Evolutionary conservation across 2,888 invertebrate species (phyloP).

Genomic region (Leucophenga maculata): DNA sequence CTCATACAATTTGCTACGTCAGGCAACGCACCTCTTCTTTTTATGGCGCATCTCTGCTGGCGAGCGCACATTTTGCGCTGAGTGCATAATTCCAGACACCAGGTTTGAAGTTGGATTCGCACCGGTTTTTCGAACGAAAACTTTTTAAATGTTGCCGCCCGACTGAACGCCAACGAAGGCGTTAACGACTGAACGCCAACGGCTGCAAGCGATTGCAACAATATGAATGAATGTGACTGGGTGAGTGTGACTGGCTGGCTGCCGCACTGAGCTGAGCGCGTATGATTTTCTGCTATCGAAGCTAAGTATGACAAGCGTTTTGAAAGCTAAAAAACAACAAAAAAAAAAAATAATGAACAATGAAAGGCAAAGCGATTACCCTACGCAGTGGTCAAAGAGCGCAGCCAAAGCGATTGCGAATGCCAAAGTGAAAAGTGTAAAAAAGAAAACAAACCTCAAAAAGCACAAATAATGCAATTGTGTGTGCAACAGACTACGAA

Average conservation of each 20-base stretch:
- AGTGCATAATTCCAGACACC: constrained; percentile 65
- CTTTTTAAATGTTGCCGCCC: background rate
- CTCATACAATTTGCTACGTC: too few relatives aligned
- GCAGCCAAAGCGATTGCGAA: background rate
- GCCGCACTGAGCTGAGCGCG: background rate
- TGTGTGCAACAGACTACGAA: too few relatives aligned
- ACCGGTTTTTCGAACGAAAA: constrained; percentile 10
- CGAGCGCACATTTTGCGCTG: constrained; percentile 63
- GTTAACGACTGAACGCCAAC: too few relatives aligned
- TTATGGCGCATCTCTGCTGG: constrained; percentile 70
- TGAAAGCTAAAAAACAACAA: background rate
- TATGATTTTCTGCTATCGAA: too few relatives aligned
- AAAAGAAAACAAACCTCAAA: background rate
- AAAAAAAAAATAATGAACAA: background rate
- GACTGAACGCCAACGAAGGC: too few relatives aligned
- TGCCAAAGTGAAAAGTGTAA: background rate
- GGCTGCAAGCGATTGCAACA: too few relatives aligned
- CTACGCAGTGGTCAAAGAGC: background rate
- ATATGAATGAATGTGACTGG: background rate
- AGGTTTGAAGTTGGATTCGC: constrained; percentile 46
- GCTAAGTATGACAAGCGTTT: background rate
- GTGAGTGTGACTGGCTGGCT: background rate
- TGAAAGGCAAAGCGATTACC: background rate
- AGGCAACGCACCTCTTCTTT: constrained; percentile 65
- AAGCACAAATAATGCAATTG: too few relatives aligned